Evolutionary conservation across 2,113 vertebrate genomes (phyloP).

Genomic region (Eubucco bourcierii): DNA sequence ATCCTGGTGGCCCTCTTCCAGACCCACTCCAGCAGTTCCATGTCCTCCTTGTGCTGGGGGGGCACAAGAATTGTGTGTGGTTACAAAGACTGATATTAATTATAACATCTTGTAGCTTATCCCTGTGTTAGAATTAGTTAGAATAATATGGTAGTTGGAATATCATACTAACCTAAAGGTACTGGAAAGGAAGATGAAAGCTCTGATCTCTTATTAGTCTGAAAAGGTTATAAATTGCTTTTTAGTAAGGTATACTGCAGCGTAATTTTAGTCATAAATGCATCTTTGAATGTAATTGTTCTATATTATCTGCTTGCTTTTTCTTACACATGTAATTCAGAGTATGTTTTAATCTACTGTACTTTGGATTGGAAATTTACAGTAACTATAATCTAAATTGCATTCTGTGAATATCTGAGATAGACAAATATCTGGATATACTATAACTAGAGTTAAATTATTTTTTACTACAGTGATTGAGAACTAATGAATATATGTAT

Average conservation of each 20-base stretch:
- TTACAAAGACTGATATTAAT: not conserved
- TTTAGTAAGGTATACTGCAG: not conserved
- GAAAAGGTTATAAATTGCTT: not conserved
- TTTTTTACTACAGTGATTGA: not conserved
- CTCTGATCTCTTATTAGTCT: not conserved
- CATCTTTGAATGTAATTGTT: not conserved
- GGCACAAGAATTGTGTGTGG: not conserved
- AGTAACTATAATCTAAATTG: not conserved
- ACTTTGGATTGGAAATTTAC: not conserved
- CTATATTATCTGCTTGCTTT: not conserved
- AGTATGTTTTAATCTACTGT: not conserved
- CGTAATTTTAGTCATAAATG: not conserved
- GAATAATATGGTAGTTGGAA: too few species aligned
- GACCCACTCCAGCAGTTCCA: too few species aligned
- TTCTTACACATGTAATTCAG: not conserved
- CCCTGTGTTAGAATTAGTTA: not conserved
- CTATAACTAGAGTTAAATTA: not conserved
- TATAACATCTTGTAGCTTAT: not conserved
- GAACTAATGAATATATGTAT: not conserved
- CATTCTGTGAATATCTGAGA: not conserved
- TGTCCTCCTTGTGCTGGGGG: too few species aligned
- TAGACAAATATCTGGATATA: not conserved
- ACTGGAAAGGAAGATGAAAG: not conserved
- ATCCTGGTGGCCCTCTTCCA: too few species aligned
- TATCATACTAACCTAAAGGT: not conserved